A percentile compares a stretch with the other conserved stretches of the same genome.
These are phyloP conservation scores for Eupithecia dodoneata DNA, from an alignment of 2,888 invertebrate genomes.

Conservation along the genomic window DNA sequence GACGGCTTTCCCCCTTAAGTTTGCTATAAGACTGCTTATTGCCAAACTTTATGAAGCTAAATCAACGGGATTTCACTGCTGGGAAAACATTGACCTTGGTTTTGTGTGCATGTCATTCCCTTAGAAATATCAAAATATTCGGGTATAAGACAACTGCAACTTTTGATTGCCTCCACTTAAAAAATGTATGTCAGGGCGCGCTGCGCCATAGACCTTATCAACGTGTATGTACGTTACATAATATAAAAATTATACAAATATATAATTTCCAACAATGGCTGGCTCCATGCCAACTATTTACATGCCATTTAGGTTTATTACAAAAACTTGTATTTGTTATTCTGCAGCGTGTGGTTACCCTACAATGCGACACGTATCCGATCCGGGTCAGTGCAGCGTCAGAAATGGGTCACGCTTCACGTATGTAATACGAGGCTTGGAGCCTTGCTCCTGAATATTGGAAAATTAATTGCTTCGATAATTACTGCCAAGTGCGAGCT, in stretches of 20 bases:
- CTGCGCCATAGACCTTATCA: too few relatives aligned
- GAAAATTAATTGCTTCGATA: slow-evolving; percentile 2
- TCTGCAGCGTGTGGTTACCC: neutral
- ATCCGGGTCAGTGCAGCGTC: slow-evolving; percentile 67
- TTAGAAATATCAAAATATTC: too few relatives aligned
- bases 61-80: too few relatives aligned
- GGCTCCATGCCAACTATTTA: neutral
- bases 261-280: neutral
- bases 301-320: neutral
- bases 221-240: too few relatives aligned
- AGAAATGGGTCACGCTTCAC: slow-evolving; percentile 67
- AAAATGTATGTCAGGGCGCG: too few relatives aligned
- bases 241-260: neutral
- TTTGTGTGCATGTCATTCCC: too few relatives aligned
- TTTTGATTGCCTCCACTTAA: too few relatives aligned
- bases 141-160: too few relatives aligned
- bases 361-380: slow-evolving; percentile 49
- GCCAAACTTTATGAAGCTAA: too few relatives aligned
- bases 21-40: too few relatives aligned
- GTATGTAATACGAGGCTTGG: slow-evolving; percentile 23
- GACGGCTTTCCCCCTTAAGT: too few relatives aligned
- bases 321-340: neutral
- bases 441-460: slow-evolving; percentile 19
- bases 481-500: neutral
- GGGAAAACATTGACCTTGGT: too few relatives aligned